Conservation (phyloP, 2,113 vertebrate genomes). For the Centrocercus urophasianus region DNA sequence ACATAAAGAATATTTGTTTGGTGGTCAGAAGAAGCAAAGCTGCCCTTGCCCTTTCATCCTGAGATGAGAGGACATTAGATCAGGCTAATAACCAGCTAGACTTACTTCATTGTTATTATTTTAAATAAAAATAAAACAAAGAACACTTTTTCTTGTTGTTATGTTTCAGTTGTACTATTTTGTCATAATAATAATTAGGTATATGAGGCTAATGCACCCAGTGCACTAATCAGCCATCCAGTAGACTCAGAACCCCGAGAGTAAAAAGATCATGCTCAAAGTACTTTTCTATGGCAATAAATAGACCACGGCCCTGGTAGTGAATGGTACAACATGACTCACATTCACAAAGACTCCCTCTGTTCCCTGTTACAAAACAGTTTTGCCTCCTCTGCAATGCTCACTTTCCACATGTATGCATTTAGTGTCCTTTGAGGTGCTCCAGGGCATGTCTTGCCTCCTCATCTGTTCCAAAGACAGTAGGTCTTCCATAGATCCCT, state of each 20-base stretch:
- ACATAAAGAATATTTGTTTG: constrained; percentile 8
- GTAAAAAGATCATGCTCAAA: background rate
- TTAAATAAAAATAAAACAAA: background rate
- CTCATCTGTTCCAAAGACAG: background rate
- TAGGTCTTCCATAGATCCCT: fast-evolving
- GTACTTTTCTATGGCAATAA: background rate
- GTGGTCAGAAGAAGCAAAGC: constrained; percentile 42
- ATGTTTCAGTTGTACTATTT: background rate
- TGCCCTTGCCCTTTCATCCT: constrained; percentile 53
- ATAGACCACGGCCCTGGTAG: background rate
- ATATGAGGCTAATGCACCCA: background rate
- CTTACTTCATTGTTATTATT: background rate
- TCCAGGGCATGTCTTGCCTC: background rate
- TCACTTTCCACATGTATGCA: background rate
- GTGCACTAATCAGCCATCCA: background rate
- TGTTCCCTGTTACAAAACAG: background rate
- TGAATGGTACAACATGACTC: background rate
- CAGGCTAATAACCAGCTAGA: background rate
- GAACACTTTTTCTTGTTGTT: background rate
- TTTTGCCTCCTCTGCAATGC: background rate
- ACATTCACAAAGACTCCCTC: background rate
- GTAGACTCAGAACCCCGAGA: background rate
- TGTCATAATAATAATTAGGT: background rate
- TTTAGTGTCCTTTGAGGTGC: background rate
- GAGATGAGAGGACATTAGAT: constrained; percentile 52